Percentiles rank a stretch among this genome's conserved stretches.
These are phyloP conservation scores for Microcebus lehilahytsara DNA, from an alignment of 2,113 vertebrate genomes.

Conservation along the genomic window DNA sequence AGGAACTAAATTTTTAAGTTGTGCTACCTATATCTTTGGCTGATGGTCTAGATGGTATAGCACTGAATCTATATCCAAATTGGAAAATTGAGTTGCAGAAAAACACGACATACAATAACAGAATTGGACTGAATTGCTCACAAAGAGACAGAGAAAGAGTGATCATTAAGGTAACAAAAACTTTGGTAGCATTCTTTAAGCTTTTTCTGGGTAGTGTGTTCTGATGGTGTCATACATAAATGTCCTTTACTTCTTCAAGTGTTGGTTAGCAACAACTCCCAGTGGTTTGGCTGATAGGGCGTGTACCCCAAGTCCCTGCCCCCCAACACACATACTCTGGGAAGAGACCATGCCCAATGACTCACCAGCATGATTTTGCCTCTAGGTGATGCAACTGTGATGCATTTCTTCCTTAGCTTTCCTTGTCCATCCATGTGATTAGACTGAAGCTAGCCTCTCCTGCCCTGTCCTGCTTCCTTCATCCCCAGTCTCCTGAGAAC, in stretches of 20 bases:
- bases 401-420: background rate
- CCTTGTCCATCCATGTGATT: accelerated
- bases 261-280: background rate
- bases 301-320: accelerated
- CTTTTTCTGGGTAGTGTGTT: background rate
- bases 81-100: background rate
- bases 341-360: background rate
- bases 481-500: background rate
- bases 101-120: background rate
- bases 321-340: accelerated
- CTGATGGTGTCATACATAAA: background rate
- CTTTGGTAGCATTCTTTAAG: background rate
- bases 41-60: background rate
- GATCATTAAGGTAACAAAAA: background rate
- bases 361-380: background rate
- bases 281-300: background rate
- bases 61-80: background rate
- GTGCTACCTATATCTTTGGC: background rate
- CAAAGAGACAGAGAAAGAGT: background rate
- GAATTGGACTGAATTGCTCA: background rate
- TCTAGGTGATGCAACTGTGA: background rate
- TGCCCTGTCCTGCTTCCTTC: background rate
- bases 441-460: background rate
- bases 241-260: background rate
- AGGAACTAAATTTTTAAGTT: background rate